These are phyloP conservation scores for Drosophila repletoides DNA, from an alignment of 1,140 invertebrate genomes.

Conservation along the genomic window DNA sequence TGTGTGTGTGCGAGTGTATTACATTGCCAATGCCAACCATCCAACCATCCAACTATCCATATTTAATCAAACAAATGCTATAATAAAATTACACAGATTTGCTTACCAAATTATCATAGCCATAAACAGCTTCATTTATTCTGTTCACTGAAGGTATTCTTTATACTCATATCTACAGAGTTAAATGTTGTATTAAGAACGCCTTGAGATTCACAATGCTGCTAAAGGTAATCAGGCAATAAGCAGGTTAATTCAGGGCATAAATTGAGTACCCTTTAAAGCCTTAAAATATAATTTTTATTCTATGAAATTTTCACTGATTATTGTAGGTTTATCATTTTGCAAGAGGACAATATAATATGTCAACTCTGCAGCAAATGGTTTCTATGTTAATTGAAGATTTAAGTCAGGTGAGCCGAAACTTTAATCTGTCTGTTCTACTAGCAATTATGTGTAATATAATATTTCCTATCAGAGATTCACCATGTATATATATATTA, in stretches of 20 bases:
- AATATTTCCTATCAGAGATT: no score
- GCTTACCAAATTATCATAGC: no score
- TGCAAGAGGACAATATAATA: constrained; percentile 14
- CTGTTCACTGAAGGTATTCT: no score
- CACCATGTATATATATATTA: no score
- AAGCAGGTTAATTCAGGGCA: no score
- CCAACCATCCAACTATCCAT: background rate
- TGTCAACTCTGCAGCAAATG: constrained; percentile 17
- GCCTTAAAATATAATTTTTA: background rate
- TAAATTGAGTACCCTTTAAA: no score
- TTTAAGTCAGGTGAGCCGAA: constrained; percentile 28
- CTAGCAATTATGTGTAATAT: background rate
- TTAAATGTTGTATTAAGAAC: no score
- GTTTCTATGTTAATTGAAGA: constrained; percentile 28
- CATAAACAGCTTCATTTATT: no score
- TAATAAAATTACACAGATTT: background rate
- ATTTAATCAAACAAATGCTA: background rate
- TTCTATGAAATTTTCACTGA: background rate
- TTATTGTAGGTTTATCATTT: constrained; percentile 25
- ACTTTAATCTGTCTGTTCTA: background rate
- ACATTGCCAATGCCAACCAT: constrained; percentile 34
- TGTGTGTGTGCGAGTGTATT: background rate
- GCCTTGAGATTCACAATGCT: no score
- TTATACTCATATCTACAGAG: no score
- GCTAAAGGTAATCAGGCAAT: no score